Evolutionary conservation across 2,797 vertebrate genomes (phyloP).

Genomic region (Lates japonicus): DNA sequence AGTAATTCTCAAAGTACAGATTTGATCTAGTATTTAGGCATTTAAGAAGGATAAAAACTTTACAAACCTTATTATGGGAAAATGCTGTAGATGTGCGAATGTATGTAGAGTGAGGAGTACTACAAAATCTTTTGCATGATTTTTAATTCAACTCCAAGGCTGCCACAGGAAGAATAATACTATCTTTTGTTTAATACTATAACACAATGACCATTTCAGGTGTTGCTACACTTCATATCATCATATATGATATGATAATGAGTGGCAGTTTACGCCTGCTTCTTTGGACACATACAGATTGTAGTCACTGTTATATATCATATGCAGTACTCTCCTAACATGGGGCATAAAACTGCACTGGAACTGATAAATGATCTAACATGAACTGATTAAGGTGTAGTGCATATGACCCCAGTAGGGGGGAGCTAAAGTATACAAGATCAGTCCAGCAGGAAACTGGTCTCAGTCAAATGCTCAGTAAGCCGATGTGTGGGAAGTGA

Average conservation of each 20-base stretch:
- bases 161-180: not conserved
- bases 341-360: not conserved
- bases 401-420: conserved; percentile 64
- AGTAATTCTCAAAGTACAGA: conserved; percentile 16
- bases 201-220: not conserved
- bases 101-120: not conserved
- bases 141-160: conserved; percentile 6
- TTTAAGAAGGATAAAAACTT: conserved; percentile 13
- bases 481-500: conserved; percentile 20
- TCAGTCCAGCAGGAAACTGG: conserved; percentile 12
- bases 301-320: conserved; percentile 9
- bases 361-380: conserved; percentile 2
- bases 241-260: conserved; percentile 5
- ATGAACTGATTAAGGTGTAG: conserved; percentile 26
- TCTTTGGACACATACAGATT: conserved; percentile 33
- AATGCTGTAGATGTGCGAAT: conserved; percentile 3
- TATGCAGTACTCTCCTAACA: conserved; percentile 6
- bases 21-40: conserved; percentile 19
- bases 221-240: not conserved
- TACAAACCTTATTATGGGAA: conserved; percentile 2
- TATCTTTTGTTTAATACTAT: not conserved
- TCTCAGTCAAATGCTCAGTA: conserved; percentile 37
- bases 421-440: conserved; percentile 64
- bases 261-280: conserved; percentile 18
- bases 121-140: conserved; percentile 13